Percentiles rank a stretch among this genome's conserved stretches.
phyloP scores from a whole-genome alignment of 2,888 invertebrate species.

The Proisotoma minuta region DNA sequence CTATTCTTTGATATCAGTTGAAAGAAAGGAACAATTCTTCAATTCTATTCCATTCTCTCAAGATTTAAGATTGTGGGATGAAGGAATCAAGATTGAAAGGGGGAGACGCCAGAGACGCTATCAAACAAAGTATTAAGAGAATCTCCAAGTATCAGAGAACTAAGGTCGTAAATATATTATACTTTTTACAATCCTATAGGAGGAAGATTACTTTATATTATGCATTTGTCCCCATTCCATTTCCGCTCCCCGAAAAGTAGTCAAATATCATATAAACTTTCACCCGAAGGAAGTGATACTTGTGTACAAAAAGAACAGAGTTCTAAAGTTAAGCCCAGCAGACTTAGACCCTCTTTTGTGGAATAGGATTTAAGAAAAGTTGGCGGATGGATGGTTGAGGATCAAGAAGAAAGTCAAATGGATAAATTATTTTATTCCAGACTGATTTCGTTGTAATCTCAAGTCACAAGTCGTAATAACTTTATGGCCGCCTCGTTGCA shows the following conservation, averaged over 20 bases:
- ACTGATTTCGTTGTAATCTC: slow-evolving; percentile 12
- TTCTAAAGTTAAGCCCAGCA: not conserved
- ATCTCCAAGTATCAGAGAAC: not conserved
- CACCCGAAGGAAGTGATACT: not conserved
- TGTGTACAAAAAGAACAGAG: not conserved
- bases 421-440: slow-evolving; percentile 15
- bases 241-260: not conserved
- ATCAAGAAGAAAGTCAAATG: slow-evolving; percentile 7
- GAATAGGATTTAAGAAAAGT: not conserved
- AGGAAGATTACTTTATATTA: not conserved
- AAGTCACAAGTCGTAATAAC: slow-evolving; percentile 15
- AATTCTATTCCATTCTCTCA: not conserved
- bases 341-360: not conserved
- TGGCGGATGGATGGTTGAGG: not conserved
- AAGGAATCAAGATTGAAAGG: not conserved
- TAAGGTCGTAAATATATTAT: not conserved
- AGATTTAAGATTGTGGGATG: not conserved
- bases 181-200: not conserved
- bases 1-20: no score
- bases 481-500: not conserved
- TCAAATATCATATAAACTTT: no score
- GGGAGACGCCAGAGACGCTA: slow-evolving; percentile 1
- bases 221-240: not conserved
- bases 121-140: not conserved
- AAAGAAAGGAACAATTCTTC: no score